These are phyloP conservation scores for Glareola pratincola DNA, from an alignment of 2,113 vertebrate genomes.

Conservation along the genomic window DNA sequence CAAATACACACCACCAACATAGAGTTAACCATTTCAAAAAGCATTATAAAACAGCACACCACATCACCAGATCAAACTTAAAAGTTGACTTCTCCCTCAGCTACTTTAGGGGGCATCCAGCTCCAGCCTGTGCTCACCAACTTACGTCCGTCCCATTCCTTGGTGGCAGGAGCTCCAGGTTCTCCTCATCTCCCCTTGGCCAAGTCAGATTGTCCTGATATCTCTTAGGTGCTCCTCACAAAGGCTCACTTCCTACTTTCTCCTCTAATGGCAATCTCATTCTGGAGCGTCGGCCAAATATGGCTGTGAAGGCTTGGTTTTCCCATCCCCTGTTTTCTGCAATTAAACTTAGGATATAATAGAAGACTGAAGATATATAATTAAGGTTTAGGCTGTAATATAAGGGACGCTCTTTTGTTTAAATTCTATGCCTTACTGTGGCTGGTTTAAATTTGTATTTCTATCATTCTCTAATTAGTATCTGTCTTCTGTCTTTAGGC, in stretches of 20 bases:
- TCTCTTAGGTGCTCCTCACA: background rate
- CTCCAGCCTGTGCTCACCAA: background rate
- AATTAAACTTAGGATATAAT: slow-evolving; percentile 31
- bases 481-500: slow-evolving; percentile 45
- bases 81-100: background rate
- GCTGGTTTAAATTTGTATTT: slow-evolving; percentile 54
- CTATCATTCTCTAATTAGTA: slow-evolving; percentile 54
- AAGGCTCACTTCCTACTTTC: slow-evolving; percentile 5
- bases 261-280: background rate
- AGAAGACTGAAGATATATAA: slow-evolving; percentile 27
- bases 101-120: background rate
- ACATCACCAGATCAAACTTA: background rate
- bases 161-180: background rate
- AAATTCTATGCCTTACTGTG: slow-evolving; percentile 18
- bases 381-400: slow-evolving; percentile 52
- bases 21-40: background rate
- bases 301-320: background rate
- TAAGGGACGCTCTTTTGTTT: slow-evolving; percentile 38
- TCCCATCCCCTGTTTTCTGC: slow-evolving; percentile 21
- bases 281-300: background rate
- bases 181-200: background rate
- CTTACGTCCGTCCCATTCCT: background rate
- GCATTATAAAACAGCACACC: background rate
- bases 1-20: background rate
- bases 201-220: background rate